Base-by-base conservation (phyloP, 2,888 invertebrate species). In the Polyommatus iphigenia region DNA sequence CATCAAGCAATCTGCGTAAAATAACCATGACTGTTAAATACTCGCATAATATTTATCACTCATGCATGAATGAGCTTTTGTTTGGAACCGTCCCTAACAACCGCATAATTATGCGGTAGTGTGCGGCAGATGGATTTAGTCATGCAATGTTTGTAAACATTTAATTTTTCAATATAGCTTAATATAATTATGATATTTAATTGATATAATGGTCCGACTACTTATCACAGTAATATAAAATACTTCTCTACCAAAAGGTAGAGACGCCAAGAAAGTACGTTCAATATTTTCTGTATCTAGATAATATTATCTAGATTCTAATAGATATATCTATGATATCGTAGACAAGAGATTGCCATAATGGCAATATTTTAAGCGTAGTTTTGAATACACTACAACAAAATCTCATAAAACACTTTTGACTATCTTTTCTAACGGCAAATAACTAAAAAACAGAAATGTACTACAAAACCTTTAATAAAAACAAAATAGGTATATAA, bases 401-500 rank as follows among this genome's bases (percentile, higher is more conserved):
- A 13, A 10, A 13, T 10, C 3, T 50, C 15, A 15, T 41, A 50
- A 50, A 15, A 5, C 54, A 62, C 20, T 8, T 62, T 13, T 13
- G 13, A 24, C 13, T 62, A 24, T 10, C 20, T 29, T 32, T 15
- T 67, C 29, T 67, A 24, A 5, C 2, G 41, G 18, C 18, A 15
- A 18, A 18, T 41, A 18, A 29, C 50, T 24, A n/a, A 75, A 75
- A 75, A 54, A 54, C 41, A 18, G 50, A 6, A 50, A 32, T 50
- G 7, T 75, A 50, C 75, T 75, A 75, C 75, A 75, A 75, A 75
- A 75, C 75, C 75, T 75, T 75, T 75, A 75, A 54, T 75, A 75
- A 75, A 67, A 75, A 75, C 50, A 75, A 75, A 50, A 50, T 54
- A 29, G n/a, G 20, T 75, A 18, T 75, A 75, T 29, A 75, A 75